Evolutionary conservation across 2,113 vertebrate species (phyloP).

Genomic region (Mixornis gularis): DNA sequence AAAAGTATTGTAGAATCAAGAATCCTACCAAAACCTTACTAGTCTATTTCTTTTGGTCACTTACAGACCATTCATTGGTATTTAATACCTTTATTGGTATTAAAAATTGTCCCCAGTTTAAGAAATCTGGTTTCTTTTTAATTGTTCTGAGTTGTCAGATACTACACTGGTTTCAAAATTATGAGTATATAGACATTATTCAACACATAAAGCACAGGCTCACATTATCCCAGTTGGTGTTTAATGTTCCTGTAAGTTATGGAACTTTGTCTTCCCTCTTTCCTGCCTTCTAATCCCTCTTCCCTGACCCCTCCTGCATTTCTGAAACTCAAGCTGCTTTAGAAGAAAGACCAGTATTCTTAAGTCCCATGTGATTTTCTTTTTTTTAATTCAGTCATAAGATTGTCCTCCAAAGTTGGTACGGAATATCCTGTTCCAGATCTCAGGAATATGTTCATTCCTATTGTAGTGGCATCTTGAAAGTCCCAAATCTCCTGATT

Average conservation of each 20-base stretch:
- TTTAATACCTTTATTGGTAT: background rate
- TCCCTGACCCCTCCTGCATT: background rate
- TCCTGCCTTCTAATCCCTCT: background rate
- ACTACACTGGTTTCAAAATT: background rate
- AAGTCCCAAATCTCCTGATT: background rate
- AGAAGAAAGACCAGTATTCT: background rate
- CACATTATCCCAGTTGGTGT: background rate
- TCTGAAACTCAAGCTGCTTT: background rate
- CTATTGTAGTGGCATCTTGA: background rate
- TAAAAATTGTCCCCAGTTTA: background rate
- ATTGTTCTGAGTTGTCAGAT: background rate
- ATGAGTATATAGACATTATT: background rate
- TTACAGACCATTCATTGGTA: background rate
- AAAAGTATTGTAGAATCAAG: background rate
- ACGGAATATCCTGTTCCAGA: background rate
- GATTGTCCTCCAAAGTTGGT: background rate
- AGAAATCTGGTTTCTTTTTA: background rate
- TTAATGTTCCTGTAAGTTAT: background rate
- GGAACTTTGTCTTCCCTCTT: background rate
- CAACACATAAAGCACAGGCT: background rate
- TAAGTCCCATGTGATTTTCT: background rate
- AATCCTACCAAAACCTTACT: background rate
- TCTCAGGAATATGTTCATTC: background rate
- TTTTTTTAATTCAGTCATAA: background rate
- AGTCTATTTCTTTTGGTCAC: background rate